A percentile compares a stretch with the other conserved stretches of the same genome.
These are phyloP conservation scores for Scaptomyza reducta DNA, from an alignment of 2,888 invertebrate species.

Conservation along the genomic window DNA sequence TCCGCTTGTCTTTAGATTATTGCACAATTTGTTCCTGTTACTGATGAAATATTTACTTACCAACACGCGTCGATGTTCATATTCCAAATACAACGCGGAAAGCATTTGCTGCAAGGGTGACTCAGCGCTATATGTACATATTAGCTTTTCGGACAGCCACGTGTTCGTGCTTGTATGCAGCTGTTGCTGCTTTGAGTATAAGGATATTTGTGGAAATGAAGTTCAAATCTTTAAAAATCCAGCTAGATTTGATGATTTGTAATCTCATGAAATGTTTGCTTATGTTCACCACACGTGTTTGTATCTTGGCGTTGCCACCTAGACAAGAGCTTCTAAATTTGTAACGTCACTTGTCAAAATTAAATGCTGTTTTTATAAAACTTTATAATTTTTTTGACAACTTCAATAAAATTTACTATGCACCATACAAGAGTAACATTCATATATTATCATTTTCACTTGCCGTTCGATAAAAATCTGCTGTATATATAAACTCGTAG, in stretches of 20 bases:
- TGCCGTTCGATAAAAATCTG: neutral
- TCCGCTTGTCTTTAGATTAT: slow-evolving; percentile 5
- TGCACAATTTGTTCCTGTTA: slow-evolving; percentile 26
- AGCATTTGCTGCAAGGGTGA: slow-evolving; percentile 12
- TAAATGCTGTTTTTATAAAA: neutral
- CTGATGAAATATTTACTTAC: slow-evolving; percentile 49
- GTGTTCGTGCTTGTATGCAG: slow-evolving; percentile 16
- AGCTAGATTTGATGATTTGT: neutral
- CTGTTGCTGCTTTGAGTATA: slow-evolving; percentile 5
- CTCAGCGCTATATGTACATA: slow-evolving; percentile 12
- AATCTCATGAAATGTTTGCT: neutral
- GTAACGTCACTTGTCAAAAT: neutral
- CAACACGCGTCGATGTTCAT: slow-evolving; percentile 50
- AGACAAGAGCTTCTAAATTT: neutral
- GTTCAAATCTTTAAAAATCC: neutral
- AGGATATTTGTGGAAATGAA: neutral
- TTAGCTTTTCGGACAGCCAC: slow-evolving; percentile 37
- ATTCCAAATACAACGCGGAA: slow-evolving; percentile 5
- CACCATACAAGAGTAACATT: neutral
- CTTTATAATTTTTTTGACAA: neutral
- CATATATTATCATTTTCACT: neutral
- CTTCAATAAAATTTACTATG: no score
- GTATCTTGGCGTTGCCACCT: neutral
- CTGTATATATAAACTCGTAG: slow-evolving; percentile 78
- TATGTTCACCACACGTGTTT: no score